Conservation (phyloP, 2,888 invertebrate genomes). For the Aquatica leii region DNA sequence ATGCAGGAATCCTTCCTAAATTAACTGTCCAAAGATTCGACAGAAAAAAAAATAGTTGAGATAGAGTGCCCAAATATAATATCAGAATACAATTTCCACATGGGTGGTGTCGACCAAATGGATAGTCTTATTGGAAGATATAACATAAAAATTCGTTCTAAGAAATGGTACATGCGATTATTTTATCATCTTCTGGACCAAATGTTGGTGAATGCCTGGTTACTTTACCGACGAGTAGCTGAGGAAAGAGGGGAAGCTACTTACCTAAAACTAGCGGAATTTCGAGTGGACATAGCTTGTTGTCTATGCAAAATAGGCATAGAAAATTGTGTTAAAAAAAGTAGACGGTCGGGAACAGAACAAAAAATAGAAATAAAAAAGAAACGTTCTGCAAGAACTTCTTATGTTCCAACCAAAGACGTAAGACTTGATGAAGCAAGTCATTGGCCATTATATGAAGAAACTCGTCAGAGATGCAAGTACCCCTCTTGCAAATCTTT, state of each 20-base stretch:
- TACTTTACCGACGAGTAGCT: conserved; percentile 16
- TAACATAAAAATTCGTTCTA: conserved; percentile 24
- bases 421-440: neutral
- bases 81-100: conserved; percentile 14
- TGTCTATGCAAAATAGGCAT: conserved; percentile 11
- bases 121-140: conserved; percentile 18
- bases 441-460: neutral
- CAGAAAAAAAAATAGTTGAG: conserved; percentile 26
- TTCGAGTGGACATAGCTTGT: conserved; percentile 29
- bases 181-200: conserved; percentile 27
- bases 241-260: conserved; percentile 13
- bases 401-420: neutral
- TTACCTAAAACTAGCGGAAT: conserved; percentile 38
- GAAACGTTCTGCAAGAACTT: conserved; percentile 4
- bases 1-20: conserved; percentile 29
- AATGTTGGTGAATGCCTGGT: conserved; percentile 27
- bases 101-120: neutral
- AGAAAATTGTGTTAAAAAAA: neutral
- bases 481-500: too few relatives aligned
- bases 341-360: conserved; percentile 10
- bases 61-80: conserved; percentile 25
- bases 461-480: neutral
- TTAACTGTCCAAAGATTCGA: conserved; percentile 27
- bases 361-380: neutral
- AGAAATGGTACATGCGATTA: conserved; percentile 27